Conservation (phyloP, 2,888 invertebrate genomes). For the Dynastes maya region DNA sequence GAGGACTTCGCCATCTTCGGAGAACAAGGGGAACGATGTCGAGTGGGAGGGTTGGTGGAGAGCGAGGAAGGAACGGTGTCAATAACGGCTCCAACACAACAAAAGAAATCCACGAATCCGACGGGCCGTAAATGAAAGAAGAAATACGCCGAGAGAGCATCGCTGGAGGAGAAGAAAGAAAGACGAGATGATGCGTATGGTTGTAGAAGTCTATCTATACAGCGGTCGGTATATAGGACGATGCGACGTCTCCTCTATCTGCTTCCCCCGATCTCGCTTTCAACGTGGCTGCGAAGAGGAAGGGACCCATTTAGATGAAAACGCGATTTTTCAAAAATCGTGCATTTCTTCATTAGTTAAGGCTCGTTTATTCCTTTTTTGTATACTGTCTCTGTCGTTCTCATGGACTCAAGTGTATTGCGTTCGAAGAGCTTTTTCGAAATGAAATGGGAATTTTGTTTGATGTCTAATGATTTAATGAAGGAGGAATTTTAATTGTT, state of each 20-base stretch:
- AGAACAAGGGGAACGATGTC: neutral
- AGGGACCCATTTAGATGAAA: slow-evolving; percentile 29
- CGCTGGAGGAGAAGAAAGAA: slow-evolving; percentile 52
- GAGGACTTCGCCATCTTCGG: neutral
- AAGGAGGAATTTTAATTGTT: slow-evolving; percentile 26
- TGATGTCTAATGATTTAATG: slow-evolving; percentile 5
- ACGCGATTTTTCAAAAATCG: slow-evolving; percentile 36
- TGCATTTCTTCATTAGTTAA: slow-evolving; percentile 11
- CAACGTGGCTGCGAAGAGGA: neutral
- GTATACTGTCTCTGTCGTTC: neutral
- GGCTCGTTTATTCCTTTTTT: neutral
- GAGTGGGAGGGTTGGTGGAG: slow-evolving; percentile 20
- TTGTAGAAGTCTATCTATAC: neutral
- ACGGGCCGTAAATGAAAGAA: slow-evolving; percentile 61
- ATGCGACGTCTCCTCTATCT: neutral
- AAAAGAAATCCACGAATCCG: slow-evolving; percentile 67
- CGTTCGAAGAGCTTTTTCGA: too few relatives aligned
- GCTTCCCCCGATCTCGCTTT: slow-evolving; percentile 16
- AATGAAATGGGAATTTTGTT: neutral
- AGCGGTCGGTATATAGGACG: slow-evolving; percentile 6
- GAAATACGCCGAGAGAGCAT: slow-evolving; percentile 1
- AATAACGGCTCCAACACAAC: slow-evolving; percentile 64
- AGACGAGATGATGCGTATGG: neutral
- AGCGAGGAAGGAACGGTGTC: slow-evolving; percentile 55
- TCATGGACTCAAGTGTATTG: neutral